phyloP scores from a whole-genome alignment of 2,113 vertebrate genomes.

The Malurus cyaneus region DNA sequence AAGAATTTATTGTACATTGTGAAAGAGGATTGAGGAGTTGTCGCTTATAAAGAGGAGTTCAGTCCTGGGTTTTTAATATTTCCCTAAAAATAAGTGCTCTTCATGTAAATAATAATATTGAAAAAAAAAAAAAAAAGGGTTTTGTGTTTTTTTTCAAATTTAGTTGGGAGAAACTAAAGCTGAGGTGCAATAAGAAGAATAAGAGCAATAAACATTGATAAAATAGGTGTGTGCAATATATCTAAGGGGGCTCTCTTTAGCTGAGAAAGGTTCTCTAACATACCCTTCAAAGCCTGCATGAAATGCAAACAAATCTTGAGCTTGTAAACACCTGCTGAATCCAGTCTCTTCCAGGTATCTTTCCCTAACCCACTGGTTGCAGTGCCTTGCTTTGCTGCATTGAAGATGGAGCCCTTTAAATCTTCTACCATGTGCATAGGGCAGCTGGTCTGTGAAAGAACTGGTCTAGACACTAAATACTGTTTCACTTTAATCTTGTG shows the following conservation, averaged over 20 bases:
- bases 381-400: background rate
- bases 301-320: background rate
- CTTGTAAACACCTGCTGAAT: background rate
- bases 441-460: background rate
- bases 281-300: background rate
- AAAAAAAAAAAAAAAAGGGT: background rate
- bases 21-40: background rate
- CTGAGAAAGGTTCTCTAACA: background rate
- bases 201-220: background rate
- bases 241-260: background rate
- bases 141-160: background rate
- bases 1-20: background rate
- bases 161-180: rapidly evolving
- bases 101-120: background rate
- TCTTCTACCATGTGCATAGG: background rate
- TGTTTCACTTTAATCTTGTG: background rate
- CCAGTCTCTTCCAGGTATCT: background rate
- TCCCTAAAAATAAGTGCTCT: background rate
- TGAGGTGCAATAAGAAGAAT: background rate
- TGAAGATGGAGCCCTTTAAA: background rate
- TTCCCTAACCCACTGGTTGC: background rate
- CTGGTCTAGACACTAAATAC: background rate
- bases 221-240: background rate
- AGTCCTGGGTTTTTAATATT: background rate
- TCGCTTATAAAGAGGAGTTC: background rate